Evolutionary conservation across 2,113 vertebrate genomes (phyloP).

Genomic region (Leptobrachium ailaonicum): DNA sequence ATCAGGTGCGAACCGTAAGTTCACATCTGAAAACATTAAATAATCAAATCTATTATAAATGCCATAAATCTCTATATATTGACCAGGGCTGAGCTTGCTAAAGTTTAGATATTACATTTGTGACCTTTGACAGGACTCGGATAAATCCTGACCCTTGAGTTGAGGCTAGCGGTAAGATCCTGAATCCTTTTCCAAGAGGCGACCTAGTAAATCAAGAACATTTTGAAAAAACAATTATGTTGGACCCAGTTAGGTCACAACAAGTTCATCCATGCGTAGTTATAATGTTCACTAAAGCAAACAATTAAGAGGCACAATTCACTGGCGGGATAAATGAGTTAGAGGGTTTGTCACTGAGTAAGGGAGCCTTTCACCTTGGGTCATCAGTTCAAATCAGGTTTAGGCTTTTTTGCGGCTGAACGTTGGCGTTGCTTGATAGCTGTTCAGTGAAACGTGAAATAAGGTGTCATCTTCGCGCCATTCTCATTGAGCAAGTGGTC

Average conservation of each 20-base stretch:
- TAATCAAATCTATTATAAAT: conserved; percentile 38
- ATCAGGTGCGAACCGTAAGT: conserved; percentile 17
- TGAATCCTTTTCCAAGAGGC: conserved; percentile 29
- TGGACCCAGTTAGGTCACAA: conserved; percentile 26
- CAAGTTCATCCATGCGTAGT: conserved; percentile 27
- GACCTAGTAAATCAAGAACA: conserved; percentile 41
- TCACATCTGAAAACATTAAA: conserved; percentile 30
- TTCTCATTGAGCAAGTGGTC: conserved; percentile 32
- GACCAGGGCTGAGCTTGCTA: conserved; percentile 36
- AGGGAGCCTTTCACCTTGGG: conserved; percentile 39
- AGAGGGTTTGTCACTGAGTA: conserved; percentile 20
- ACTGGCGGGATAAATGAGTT: conserved; percentile 34
- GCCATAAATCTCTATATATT: conserved; percentile 43
- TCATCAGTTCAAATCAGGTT: conserved; percentile 40
- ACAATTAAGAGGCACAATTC: conserved; percentile 46
- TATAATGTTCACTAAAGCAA: conserved; percentile 37
- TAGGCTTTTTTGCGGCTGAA: conserved; percentile 38
- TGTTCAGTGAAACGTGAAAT: conserved; percentile 45
- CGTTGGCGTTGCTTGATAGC: conserved; percentile 35
- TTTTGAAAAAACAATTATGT: conserved; percentile 46
- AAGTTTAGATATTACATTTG: conserved; percentile 46
- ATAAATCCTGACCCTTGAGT: conserved; percentile 26
- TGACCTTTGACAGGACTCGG: conserved; percentile 30
- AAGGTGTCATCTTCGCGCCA: conserved; percentile 43
- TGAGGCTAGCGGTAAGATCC: conserved; percentile 4